phyloP scores from a whole-genome alignment of 2,113 vertebrate species.

The Oryzias melastigma region DNA sequence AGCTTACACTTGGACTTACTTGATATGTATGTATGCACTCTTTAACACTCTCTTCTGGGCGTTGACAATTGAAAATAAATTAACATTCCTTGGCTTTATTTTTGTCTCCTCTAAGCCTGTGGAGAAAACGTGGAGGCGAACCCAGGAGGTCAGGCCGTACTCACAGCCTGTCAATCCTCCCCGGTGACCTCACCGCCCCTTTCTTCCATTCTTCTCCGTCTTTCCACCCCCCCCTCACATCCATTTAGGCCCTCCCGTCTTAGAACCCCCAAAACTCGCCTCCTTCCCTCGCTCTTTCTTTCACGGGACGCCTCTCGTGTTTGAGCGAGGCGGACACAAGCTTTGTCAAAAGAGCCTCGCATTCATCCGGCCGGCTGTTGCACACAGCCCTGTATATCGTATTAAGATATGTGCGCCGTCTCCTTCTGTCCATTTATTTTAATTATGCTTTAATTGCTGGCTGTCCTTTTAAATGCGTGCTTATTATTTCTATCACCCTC shows the following conservation, averaged over 20 bases:
- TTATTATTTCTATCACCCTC: constrained; percentile 72
- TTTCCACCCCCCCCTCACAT: constrained; percentile 57
- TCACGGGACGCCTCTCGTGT: constrained; percentile 67
- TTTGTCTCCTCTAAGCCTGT: constrained; percentile 71
- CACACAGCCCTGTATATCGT: constrained; percentile 60
- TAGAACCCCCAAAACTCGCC: constrained; percentile 52
- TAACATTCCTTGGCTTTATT: constrained; percentile 82
- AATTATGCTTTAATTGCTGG: constrained; percentile 72
- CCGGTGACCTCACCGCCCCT: constrained; percentile 58
- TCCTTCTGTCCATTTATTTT: constrained; percentile 67
- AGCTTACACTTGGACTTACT: constrained; percentile 68
- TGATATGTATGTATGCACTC: constrained; percentile 78
- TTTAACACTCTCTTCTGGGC: constrained; percentile 64
- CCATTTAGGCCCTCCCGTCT: constrained; percentile 64
- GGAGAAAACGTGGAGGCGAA: constrained; percentile 72
- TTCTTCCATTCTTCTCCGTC: constrained; percentile 66
- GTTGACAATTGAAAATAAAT: constrained; percentile 82
- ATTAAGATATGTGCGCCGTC: constrained; percentile 69
- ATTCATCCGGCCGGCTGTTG: constrained; percentile 63
- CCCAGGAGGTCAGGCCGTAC: constrained; percentile 75
- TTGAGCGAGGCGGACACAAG: constrained; percentile 69
- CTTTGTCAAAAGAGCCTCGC: constrained; percentile 69
- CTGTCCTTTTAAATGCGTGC: constrained; percentile 65
- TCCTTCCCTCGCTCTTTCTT: constrained; percentile 49
- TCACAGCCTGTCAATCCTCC: constrained; percentile 78